Percentiles rank a stretch among this genome's conserved stretches.
These are phyloP conservation scores for Scaptodrosophila lebanonensis DNA, from an alignment of 1,140 invertebrate genomes.

Conservation along the genomic window DNA sequence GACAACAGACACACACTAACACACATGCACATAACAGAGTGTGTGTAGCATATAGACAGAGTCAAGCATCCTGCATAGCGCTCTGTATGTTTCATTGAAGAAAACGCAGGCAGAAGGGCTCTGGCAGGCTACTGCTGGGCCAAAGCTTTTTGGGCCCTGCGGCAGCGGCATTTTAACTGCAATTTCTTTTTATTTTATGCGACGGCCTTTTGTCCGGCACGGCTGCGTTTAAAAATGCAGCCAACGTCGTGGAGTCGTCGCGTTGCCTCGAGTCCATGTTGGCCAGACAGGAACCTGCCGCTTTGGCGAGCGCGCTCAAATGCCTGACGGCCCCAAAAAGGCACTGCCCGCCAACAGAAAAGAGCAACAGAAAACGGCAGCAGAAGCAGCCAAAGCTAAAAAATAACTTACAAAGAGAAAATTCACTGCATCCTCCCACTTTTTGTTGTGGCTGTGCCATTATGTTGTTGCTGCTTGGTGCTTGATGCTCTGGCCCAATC, in stretches of 20 bases:
- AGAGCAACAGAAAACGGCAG: constrained; percentile 19
- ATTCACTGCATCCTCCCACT: constrained; percentile 75
- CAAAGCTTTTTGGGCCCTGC: constrained; percentile 22
- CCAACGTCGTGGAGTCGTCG: constrained; percentile 48
- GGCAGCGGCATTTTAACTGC: constrained; percentile 36
- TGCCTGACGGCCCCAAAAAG: constrained; percentile 72
- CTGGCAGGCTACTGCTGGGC: not conserved
- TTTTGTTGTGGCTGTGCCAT: constrained; percentile 60
- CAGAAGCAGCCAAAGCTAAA: constrained; percentile 29
- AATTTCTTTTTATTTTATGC: constrained; percentile 74
- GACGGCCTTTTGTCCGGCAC: no score
- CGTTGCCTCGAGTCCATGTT: constrained; percentile 39
- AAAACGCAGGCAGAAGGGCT: constrained; percentile 9
- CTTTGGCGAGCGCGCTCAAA: constrained; percentile 59
- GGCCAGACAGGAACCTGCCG: constrained; percentile 66
- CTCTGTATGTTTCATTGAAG: constrained; percentile 72
- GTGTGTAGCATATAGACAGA: no score
- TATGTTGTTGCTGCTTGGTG: constrained; percentile 52
- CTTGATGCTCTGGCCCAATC: constrained; percentile 56
- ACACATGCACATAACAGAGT: no score
- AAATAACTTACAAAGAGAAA: constrained; percentile 51
- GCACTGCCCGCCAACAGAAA: constrained; percentile 59
- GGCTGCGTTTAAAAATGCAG: constrained; percentile 75
- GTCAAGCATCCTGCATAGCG: constrained; percentile 64
- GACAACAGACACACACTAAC: no score